Evolutionary conservation across 2,113 vertebrate genomes (phyloP), one percentile per base, ranked within the genome.

Genomic region (Pachycephala philippinensis): DNA sequence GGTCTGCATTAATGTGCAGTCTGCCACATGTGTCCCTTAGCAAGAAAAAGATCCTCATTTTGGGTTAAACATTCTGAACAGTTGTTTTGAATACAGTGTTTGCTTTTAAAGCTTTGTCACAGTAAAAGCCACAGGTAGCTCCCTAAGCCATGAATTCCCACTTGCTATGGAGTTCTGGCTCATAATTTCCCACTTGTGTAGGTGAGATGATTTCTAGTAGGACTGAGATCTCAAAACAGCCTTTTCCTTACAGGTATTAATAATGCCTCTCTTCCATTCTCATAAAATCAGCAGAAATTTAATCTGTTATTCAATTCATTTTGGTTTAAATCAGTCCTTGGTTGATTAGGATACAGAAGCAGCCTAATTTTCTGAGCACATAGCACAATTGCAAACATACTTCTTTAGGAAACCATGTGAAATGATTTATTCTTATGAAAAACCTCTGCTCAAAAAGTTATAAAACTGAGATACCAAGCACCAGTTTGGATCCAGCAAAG

Each of bases 1-100:
- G 15, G 8, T 60, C 53, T 84, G 53, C 23, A 8, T n/a, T 39
- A 52, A 35, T 0, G 14, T 19, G 14, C 37, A 63, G 40, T 44
- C 63, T 52, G 40, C 45, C 72, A 35, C 18, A 7, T 0, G 0
- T 9, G 17, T 8, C 31, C 47, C 56, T 84, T 6, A 53, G 37
- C 11, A 45, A 65, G 59, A 28, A 52, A 44, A 65, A 26, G 14
- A 39, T 27, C 20, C 12, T 18, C 5, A 2, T 24, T 63, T 78
- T 22, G 35, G 42, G 47, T 59, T 64, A 74, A 81, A 77, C 45
- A 49, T 54, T 28, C 47, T 15, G 15, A 78, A 37, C 2, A 56
- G 10, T 24, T 71, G 4, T 26, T 75, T n/a, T 60, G 21, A 60
- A 52, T 35, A 26, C 2, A 45, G 24, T 26, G 35, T 33, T 84